phyloP scores from a whole-genome alignment of 2,888 invertebrate genomes.

The Pegoplata infirma region DNA sequence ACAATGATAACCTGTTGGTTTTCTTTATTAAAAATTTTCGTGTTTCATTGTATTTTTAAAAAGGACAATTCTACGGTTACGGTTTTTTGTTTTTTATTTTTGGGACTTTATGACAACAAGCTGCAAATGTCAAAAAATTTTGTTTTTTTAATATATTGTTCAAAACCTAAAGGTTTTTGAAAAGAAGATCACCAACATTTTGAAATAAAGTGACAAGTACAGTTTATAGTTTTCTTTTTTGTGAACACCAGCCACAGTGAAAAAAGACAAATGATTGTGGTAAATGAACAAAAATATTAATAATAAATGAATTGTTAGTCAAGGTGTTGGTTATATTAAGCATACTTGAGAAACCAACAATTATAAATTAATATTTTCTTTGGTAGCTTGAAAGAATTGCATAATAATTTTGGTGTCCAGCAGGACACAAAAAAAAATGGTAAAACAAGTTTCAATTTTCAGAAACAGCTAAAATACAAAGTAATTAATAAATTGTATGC shows the following conservation, averaged over 20 bases:
- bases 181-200: neutral
- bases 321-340: neutral
- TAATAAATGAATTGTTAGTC: neutral
- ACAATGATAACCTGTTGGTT: slow-evolving; percentile 4
- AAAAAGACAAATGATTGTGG: neutral
- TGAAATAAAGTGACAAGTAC: neutral
- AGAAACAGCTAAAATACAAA: neutral
- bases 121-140: slow-evolving; percentile 25
- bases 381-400: slow-evolving; percentile 40
- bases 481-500: no score
- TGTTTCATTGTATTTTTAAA: no score
- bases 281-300: neutral
- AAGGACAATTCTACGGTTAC: neutral
- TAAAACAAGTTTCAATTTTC: slow-evolving; percentile 21
- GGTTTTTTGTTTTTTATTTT: neutral
- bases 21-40: no score
- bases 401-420: slow-evolving; percentile 7
- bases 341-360: neutral
- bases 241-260: no score
- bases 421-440: slow-evolving; percentile 3
- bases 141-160: no score
- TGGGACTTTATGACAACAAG: slow-evolving; percentile 22
- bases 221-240: neutral
- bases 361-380: neutral
- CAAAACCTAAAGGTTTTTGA: no score